Percentiles rank a stretch among this genome's conserved stretches.
phyloP scores from a whole-genome alignment of 2,888 invertebrate species.

The Ophraella communa region DNA sequence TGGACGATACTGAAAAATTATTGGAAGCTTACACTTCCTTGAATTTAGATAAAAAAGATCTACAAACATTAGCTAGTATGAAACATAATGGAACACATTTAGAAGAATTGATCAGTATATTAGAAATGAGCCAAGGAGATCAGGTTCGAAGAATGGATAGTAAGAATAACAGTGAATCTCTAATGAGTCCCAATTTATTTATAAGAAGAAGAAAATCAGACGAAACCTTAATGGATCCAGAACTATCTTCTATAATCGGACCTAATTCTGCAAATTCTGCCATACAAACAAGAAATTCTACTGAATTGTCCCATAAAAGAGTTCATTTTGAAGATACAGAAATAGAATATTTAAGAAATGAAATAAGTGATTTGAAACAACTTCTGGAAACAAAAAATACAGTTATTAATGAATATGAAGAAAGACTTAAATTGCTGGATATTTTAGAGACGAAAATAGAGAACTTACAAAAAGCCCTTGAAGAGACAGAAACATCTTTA shows the following conservation, averaged over 20 bases:
- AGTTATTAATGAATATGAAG: conserved; percentile 66
- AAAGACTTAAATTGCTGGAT: conserved; percentile 63
- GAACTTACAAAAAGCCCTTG: conserved; percentile 64
- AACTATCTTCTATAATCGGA: conserved; percentile 53
- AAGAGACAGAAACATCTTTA: conserved; percentile 64
- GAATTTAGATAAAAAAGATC: conserved; percentile 66
- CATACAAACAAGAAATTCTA: conserved; percentile 47
- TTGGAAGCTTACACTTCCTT: conserved; percentile 64
- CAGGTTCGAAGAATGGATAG: conserved; percentile 52
- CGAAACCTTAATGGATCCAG: conserved; percentile 40
- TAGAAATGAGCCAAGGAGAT: conserved; percentile 74
- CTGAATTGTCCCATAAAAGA: conserved; percentile 51
- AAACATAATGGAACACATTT: conserved; percentile 74
- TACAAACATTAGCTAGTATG: conserved; percentile 59
- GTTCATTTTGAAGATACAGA: conserved; percentile 64
- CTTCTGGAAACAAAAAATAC: conserved; percentile 67
- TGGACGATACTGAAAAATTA: conserved; percentile 64
- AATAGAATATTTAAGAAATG: conserved; percentile 46
- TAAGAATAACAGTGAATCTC: conserved; percentile 36
- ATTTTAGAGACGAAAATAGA: conserved; percentile 63
- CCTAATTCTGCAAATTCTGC: conserved; percentile 10
- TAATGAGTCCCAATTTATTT: conserved; percentile 23
- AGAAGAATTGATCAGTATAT: conserved; percentile 76
- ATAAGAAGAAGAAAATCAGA: conserved; percentile 24
- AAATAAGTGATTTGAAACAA: conserved; percentile 62